A percentile compares a stretch with the other conserved stretches of the same genome.
These are phyloP conservation scores for Glaucidium brasilianum DNA, from an alignment of 2,113 vertebrate species.

Conservation along the genomic window DNA sequence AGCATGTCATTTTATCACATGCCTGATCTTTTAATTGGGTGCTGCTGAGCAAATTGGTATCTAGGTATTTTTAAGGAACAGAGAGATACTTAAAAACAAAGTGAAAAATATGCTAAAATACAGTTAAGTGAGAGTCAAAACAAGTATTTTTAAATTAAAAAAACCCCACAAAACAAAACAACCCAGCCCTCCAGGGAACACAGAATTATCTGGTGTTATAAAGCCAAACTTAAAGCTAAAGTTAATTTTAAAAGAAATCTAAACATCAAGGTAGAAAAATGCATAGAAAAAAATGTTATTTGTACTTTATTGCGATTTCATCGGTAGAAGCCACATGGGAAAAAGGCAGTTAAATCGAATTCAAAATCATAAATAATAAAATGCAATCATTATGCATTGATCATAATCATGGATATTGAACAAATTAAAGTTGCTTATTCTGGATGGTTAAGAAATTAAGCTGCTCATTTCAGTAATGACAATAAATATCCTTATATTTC, in stretches of 20 bases:
- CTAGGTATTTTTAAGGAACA: background rate
- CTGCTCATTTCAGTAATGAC: background rate
- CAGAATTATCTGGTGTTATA: background rate
- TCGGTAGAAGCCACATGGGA: background rate
- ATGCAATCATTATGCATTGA: background rate
- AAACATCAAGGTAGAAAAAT: background rate
- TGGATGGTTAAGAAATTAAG: background rate
- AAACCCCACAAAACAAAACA: background rate
- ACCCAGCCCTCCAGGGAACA: background rate
- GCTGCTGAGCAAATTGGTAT: background rate
- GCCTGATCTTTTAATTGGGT: background rate
- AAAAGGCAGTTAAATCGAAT: background rate
- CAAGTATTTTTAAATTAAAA: background rate
- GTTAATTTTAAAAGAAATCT: background rate
- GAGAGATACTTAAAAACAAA: background rate
- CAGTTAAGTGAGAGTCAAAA: background rate
- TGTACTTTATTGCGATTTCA: background rate
- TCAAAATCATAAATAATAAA: background rate
- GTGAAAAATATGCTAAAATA: background rate
- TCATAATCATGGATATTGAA: background rate
- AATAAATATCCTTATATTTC: background rate
- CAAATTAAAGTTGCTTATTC: background rate
- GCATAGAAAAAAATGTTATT: background rate
- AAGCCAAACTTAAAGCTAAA: background rate
- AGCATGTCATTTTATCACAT: background rate